Base-by-base conservation (phyloP, 1,140 invertebrate genomes). In the Brachionus rubens region DNA sequence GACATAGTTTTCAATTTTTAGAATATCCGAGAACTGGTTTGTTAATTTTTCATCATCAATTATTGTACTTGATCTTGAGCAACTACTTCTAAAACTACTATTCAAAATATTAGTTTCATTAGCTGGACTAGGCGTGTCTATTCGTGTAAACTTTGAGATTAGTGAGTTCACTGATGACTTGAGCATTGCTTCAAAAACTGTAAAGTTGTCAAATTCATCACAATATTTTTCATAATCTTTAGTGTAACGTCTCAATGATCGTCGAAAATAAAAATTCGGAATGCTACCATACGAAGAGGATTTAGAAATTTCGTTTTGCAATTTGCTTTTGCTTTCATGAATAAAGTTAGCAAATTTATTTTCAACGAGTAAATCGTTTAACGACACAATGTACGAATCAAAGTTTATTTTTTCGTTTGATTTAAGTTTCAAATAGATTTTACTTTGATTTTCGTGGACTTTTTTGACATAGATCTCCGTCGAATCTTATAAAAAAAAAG, bases 401-500 rank as follows among this genome's bases (percentile, higher is more conserved):
- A 4, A 14, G 24, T 70, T 47, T 10, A 30, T 19, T n/a, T 19
- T 9, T 46, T 47, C 48, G 12, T 50, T 26, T 6, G 24, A 12
- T 5, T 50, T 50, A 50, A 26, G 47, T 28, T 70, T 50, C 21
- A 70, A 48, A 30, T 70, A n/a, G n/a, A 70, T 70, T 19, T 48
- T 30, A 36, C 54, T 33, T 59, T 33, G 1, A 33, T 59, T 59
- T n/a, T n/a, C n/a, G n/a, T n/a, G n/a, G 36, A 67, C 36, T 12
- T 40, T 40, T 67, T 48, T 30, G 5, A 36, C 54, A 59, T 59
- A 59, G 1, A 33, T 59, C 33, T 3, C 33, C 33, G 33, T 36
- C 33, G 33, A 36, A 9, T 36, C 33, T 3, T 3, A 36, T n/a
- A n/a, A n/a, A n/a, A n/a, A n/a, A n/a, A n/a, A n/a, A n/a, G n/a